Percentiles rank a stretch among this genome's conserved stretches.
These are phyloP conservation scores for Sinocyclocheilus grahami DNA, from an alignment of 2,113 vertebrate genomes.

Conservation along the genomic window DNA sequence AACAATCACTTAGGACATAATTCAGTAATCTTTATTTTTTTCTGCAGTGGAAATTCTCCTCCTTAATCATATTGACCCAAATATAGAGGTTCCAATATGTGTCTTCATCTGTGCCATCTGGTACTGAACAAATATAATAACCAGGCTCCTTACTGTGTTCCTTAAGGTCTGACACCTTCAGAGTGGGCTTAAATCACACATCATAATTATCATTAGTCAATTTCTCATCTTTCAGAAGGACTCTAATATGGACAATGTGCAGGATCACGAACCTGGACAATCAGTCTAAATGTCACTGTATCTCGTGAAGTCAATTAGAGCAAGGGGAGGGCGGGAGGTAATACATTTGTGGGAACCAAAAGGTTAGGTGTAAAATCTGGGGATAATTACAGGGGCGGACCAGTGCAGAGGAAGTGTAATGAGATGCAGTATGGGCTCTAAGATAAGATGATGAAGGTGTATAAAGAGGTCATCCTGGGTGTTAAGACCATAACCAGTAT, in stretches of 20 bases:
- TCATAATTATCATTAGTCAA: slow-evolving; percentile 61
- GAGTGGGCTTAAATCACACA: slow-evolving; percentile 65
- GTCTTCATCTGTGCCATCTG: slow-evolving; percentile 51
- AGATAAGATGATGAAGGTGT: slow-evolving; percentile 36
- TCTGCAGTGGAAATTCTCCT: slow-evolving; percentile 39
- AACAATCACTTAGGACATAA: slow-evolving; percentile 46
- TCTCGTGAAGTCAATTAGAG: slow-evolving; percentile 61
- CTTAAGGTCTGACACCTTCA: slow-evolving; percentile 42
- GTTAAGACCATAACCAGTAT: not conserved
- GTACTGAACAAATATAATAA: slow-evolving; percentile 63
- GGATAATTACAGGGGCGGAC: slow-evolving; percentile 54
- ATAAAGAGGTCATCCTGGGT: slow-evolving; percentile 24
- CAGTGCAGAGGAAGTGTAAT: slow-evolving; percentile 52
- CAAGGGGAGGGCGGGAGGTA: slow-evolving; percentile 33
- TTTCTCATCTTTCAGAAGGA: slow-evolving; percentile 32
- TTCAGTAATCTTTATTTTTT: slow-evolving; percentile 53
- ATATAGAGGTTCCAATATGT: slow-evolving; percentile 48
- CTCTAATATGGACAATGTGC: slow-evolving; percentile 44
- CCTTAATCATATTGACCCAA: slow-evolving; percentile 50
- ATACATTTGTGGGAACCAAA: slow-evolving; percentile 55
- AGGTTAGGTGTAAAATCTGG: slow-evolving; percentile 61
- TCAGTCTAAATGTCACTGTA: slow-evolving; percentile 61
- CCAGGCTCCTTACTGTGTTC: slow-evolving; percentile 57
- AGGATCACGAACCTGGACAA: slow-evolving; percentile 47
- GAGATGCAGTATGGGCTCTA: slow-evolving; percentile 51